Evolutionary conservation across 2,888 invertebrate genomes (phyloP).

Genomic region (Drosophila atroscutellata): DNA sequence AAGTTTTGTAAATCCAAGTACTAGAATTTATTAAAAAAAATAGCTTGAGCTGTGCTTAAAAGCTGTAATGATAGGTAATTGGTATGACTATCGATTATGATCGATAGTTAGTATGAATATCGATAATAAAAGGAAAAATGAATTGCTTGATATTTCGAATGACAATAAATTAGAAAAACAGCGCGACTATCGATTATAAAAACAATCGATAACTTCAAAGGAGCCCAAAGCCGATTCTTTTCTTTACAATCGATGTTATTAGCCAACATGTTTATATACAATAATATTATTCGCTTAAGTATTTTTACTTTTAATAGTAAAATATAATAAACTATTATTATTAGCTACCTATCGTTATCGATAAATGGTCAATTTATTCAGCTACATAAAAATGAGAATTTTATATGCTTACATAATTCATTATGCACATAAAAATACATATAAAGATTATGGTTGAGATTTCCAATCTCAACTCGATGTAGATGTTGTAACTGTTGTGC

Average conservation of each 20-base stretch:
- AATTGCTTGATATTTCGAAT: not conserved
- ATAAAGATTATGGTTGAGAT: not conserved
- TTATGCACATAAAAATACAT: not conserved
- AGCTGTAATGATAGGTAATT: not conserved
- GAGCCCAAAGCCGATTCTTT: not conserved
- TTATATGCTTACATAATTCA: not conserved
- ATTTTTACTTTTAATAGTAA: not conserved
- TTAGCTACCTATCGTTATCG: not conserved
- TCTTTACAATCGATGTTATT: not conserved
- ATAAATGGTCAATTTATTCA: not conserved
- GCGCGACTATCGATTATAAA: not conserved
- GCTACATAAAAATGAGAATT: not conserved
- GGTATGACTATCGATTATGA: not conserved
- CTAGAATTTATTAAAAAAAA: not conserved
- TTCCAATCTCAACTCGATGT: not conserved
- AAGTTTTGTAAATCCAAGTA: not conserved
- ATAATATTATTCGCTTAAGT: not conserved
- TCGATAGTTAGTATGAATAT: not conserved
- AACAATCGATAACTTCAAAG: not conserved
- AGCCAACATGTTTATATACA: not conserved
- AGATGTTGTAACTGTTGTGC: not conserved
- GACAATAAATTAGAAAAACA: not conserved
- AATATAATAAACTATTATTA: not conserved
- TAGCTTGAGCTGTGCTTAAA: not conserved
- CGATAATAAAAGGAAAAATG: fast-evolving